phyloP scores from a whole-genome alignment of 2,797 vertebrate genomes.

The Psittacula derbiana region DNA sequence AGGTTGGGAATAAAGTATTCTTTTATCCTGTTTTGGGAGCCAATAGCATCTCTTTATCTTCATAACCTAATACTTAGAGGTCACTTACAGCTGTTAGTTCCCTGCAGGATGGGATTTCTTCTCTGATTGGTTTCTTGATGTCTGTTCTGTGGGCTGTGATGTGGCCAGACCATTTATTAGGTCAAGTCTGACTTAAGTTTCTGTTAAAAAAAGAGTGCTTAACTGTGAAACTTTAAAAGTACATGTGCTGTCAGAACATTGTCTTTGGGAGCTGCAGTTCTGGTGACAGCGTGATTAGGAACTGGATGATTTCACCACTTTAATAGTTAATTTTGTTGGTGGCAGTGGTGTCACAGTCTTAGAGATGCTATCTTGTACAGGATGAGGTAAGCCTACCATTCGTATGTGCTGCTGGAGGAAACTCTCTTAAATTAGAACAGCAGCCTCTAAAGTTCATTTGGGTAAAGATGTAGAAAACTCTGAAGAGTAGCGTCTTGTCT shows the following conservation, averaged over 20 bases:
- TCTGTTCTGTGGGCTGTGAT: neutral
- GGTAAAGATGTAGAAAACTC: neutral
- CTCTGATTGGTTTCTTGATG: neutral
- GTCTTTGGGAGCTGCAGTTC: neutral
- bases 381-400: neutral
- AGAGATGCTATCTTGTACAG: neutral
- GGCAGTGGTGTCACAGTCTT: neutral
- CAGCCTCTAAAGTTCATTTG: neutral
- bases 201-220: neutral
- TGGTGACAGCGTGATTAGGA: neutral
- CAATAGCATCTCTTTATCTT: neutral
- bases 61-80: neutral
- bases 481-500: neutral
- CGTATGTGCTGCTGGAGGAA: neutral
- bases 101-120: slow-evolving; percentile 7
- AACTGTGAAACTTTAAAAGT: neutral
- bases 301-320: neutral
- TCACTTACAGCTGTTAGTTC: neutral
- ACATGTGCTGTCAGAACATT: neutral
- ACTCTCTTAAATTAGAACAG: neutral
- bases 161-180: slow-evolving; percentile 18
- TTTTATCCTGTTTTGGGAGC: neutral
- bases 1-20: neutral
- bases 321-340: neutral
- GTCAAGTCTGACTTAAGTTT: neutral